These are phyloP conservation scores for Mus pahari DNA, from an alignment of 2,113 vertebrate species.

Conservation along the genomic window DNA sequence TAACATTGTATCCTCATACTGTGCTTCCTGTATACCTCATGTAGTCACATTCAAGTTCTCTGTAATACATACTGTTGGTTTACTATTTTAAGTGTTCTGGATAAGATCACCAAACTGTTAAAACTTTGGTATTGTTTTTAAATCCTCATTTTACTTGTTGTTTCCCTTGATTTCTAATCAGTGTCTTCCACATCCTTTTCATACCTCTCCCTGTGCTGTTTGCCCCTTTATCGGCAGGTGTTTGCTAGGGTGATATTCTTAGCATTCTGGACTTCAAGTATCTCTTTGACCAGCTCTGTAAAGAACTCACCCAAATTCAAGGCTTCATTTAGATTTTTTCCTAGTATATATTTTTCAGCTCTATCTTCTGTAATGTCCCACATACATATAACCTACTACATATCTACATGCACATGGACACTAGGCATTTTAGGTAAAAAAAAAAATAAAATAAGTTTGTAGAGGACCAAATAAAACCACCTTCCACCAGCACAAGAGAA, in stretches of 20 bases:
- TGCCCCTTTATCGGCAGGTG: not conserved
- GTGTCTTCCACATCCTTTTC: not conserved
- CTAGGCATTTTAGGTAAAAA: not conserved
- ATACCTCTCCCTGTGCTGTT: not conserved
- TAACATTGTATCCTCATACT: not conserved
- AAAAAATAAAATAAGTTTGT: not conserved
- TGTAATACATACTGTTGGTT: not conserved
- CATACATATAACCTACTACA: not conserved
- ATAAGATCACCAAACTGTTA: not conserved
- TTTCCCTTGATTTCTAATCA: not conserved
- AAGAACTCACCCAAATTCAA: not conserved
- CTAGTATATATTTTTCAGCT: not conserved
- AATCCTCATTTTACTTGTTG: not conserved
- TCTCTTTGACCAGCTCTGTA: not conserved
- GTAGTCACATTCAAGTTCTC: not conserved
- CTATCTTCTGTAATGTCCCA: not conserved
- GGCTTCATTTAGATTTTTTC: not conserved
- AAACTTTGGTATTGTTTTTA: not conserved
- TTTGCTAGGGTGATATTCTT: not conserved
- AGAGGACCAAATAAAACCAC: not conserved
- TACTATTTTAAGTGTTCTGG: not conserved
- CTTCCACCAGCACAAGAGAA: not conserved
- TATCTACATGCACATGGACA: not conserved
- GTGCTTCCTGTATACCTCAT: not conserved
- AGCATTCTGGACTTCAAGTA: not conserved